Evolutionary conservation across 2,113 vertebrate species (phyloP).

Genomic region (Heterotis niloticus): DNA sequence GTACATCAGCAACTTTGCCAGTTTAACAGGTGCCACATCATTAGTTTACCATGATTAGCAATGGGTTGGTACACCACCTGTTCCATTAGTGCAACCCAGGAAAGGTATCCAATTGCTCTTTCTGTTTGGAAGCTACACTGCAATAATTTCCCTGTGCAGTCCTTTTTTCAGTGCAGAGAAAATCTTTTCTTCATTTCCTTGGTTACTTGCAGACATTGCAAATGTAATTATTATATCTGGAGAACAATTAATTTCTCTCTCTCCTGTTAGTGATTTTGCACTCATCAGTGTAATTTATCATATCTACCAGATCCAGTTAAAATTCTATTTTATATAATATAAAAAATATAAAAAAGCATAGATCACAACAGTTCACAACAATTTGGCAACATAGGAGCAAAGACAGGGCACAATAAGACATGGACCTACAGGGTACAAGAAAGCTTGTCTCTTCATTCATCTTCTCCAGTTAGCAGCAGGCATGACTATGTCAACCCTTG

Average conservation of each 20-base stretch:
- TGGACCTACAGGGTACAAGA: constrained; percentile 43
- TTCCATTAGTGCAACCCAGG: constrained; percentile 11
- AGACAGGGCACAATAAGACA: constrained; percentile 37
- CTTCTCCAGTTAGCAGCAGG: constrained; percentile 48
- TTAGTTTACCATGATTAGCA: constrained; percentile 59
- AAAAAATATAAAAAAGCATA: constrained; percentile 25
- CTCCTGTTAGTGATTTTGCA: constrained; percentile 1
- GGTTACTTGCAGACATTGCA: too few species aligned
- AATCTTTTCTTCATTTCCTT: too few species aligned
- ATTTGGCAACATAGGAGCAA: constrained; percentile 56
- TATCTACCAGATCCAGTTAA: constrained; percentile 37
- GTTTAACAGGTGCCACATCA: constrained; percentile 58
- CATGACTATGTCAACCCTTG: constrained; percentile 41
- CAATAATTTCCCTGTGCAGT: background rate
- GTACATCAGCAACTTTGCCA: background rate
- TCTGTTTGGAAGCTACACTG: constrained; percentile 15
- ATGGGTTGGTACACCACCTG: constrained; percentile 48
- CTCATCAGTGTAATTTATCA: constrained; percentile 4
- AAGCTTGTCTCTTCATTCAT: constrained; percentile 45
- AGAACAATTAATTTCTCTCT: too few species aligned
- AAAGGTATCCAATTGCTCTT: too few species aligned
- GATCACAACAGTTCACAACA: constrained; percentile 44
- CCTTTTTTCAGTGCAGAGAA: background rate
- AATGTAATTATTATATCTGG: too few species aligned
- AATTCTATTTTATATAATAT: constrained; percentile 38